Conservation (phyloP, 2,113 vertebrate genomes). For the Microtus ochrogaster region DNA sequence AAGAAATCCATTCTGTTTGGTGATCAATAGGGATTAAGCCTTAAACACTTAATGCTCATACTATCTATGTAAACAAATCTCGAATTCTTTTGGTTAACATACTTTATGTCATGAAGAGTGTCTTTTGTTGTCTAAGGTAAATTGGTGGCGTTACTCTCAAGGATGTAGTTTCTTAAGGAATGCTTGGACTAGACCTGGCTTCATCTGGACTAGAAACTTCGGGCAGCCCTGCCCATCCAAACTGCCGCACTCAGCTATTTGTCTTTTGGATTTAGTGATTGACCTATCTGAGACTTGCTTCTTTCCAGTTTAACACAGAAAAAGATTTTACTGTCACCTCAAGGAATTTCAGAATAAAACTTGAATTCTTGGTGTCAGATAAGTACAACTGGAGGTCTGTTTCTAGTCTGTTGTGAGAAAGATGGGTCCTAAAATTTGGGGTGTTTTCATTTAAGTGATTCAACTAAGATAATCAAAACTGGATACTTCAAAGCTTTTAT, state of each 20-base stretch:
- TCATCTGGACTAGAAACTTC: slow-evolving; percentile 23
- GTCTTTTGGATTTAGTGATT: slow-evolving; percentile 79
- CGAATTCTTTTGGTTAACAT: slow-evolving; percentile 62
- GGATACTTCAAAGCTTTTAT: slow-evolving; percentile 26
- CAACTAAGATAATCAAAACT: slow-evolving; percentile 25
- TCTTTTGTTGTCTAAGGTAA: slow-evolving; percentile 61
- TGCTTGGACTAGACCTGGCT: slow-evolving; percentile 1
- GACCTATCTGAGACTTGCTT: slow-evolving; percentile 38
- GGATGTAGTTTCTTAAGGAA: slow-evolving; percentile 38
- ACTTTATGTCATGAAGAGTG: slow-evolving; percentile 30
- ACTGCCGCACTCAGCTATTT: slow-evolving; percentile 52
- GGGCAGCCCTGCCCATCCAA: slow-evolving; percentile 7
- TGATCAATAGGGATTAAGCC: slow-evolving; percentile 60
- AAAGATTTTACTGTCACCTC: slow-evolving; percentile 8
- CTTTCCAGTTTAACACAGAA: slow-evolving; percentile 36
- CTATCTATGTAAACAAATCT: slow-evolving; percentile 39
- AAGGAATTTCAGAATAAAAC: slow-evolving; percentile 55
- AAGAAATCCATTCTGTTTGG: slow-evolving; percentile 70
- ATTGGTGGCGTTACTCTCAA: slow-evolving; percentile 40
- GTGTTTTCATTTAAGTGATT: slow-evolving; percentile 23
- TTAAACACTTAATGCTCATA: slow-evolving; percentile 43
- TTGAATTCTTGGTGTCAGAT: slow-evolving; percentile 7
- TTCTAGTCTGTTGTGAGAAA: neutral
- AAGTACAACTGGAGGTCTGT: neutral
- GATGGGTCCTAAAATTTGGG: slow-evolving; percentile 16